Base-by-base conservation (phyloP, 2,888 invertebrate species). In the Glomeris marginata region DNA sequence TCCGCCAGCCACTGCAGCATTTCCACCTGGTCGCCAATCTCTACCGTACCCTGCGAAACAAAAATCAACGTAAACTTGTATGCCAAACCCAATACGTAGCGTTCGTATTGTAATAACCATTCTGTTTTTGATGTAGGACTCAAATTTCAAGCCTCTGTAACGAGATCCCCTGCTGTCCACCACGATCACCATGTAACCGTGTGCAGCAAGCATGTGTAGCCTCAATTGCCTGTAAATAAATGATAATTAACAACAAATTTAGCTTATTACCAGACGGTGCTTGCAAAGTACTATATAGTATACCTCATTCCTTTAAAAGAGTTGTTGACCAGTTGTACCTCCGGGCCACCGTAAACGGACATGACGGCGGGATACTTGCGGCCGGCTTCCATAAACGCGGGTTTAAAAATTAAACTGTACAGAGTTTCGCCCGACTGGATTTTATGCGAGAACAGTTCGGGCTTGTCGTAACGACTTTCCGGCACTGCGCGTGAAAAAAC, bases 271-370 rank as follows among this genome's bases (percentile, higher is more conserved):
- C n/a, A n/a, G n/a, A n/a, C n/a, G n/a, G n/a, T n/a, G n/a, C n/a
- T n/a, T 28, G 13, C 2, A 42, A 34, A 45, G 15, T n/a, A 45
- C 15, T n/a, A 45, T 4, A 45, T 20, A 22, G 28, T 21, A 8
- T 62, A 87, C 87, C 76, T 52, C 54, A 58, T 54, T 43, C 59
- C 59, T 54, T 88, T 87, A 63, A 88, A 94, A 5, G 85, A 84
- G 69, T 98, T 97, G 49, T 87, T 86, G 53, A 98, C 97, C 37
- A 94, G 77, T 71, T 99, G 97, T 44, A 97, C 92, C 67, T 95
- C 94, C 0, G 98, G 98, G 0, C 98, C 98, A 2, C 94, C 98
- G 66, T 98, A 99, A 48, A 99, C 88, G 68, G 92, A 91, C 45
- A 97, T 75, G 53, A 98, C 82, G 15, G 92, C 91, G 1, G 98